phyloP scores from a whole-genome alignment of 2,113 vertebrate genomes.

The Capreolus pygargus region DNA sequence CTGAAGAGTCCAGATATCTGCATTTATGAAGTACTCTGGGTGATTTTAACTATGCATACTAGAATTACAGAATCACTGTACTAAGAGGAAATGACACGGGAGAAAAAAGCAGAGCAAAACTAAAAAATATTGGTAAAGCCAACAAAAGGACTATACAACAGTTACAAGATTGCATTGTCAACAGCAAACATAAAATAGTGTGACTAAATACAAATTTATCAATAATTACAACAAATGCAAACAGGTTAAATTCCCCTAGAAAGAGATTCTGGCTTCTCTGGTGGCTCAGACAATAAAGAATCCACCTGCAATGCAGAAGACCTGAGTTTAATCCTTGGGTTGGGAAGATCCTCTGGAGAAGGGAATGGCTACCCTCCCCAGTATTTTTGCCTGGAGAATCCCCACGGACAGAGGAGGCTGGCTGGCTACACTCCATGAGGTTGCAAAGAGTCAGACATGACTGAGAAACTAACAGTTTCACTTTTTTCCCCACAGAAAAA shows the following conservation, averaged over 20 bases:
- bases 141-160: neutral
- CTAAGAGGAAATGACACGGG: neutral
- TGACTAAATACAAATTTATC: neutral
- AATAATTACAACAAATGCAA: neutral
- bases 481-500: neutral
- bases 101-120: neutral
- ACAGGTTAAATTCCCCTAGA: neutral
- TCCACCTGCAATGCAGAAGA: neutral
- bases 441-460: neutral
- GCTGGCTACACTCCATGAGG: fast-evolving
- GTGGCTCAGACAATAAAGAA: neutral
- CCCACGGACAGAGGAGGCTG: neutral
- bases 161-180: neutral
- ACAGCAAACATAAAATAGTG: neutral
- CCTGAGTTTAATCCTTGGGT: neutral
- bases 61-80: neutral
- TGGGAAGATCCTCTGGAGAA: neutral
- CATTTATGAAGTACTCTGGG: neutral
- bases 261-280: neutral
- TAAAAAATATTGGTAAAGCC: neutral
- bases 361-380: neutral
- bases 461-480: neutral
- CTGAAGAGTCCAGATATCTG: neutral
- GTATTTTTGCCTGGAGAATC: neutral
- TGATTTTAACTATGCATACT: neutral